A percentile compares a stretch with the other conserved stretches of the same genome.
These are phyloP conservation scores for Sterrhoptilus dennistouni DNA, from an alignment of 2,113 vertebrate genomes.

Conservation along the genomic window DNA sequence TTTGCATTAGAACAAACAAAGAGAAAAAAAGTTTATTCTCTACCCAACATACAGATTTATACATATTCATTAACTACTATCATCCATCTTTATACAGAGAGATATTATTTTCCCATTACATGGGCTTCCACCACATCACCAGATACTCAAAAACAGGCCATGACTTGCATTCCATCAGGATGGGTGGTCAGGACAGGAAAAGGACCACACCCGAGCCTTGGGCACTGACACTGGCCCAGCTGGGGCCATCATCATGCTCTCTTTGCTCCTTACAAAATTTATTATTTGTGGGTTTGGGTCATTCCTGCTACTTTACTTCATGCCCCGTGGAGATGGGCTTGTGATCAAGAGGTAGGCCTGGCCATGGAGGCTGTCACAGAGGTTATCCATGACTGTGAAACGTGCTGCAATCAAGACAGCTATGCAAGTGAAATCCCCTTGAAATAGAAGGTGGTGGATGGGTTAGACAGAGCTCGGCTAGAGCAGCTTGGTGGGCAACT, in stretches of 20 bases:
- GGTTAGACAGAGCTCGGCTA: background rate
- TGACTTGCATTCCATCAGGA: background rate
- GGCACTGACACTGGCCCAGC: too few relatives aligned
- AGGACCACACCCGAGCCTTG: background rate
- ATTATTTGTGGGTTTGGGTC: fast-evolving
- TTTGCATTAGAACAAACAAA: background rate
- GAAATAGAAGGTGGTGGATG: fast-evolving
- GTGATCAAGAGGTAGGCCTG: background rate
- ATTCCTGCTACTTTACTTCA: background rate
- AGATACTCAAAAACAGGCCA: background rate
- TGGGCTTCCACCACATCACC: background rate
- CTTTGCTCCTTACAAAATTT: background rate
- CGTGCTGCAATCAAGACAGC: fast-evolving
- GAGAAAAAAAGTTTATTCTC: background rate
- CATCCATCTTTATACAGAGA: background rate
- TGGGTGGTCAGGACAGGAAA: background rate
- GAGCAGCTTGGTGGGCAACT: background rate
- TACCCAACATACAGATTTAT: background rate
- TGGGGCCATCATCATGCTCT: background rate
- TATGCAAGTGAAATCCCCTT: background rate
- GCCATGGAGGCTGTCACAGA: too few relatives aligned
- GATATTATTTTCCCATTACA: background rate
- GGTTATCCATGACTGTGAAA: background rate
- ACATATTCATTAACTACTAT: background rate
- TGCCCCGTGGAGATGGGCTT: background rate